Conservation (phyloP, 2,797 vertebrate species). For the Halcyon smyrnensis region DNA sequence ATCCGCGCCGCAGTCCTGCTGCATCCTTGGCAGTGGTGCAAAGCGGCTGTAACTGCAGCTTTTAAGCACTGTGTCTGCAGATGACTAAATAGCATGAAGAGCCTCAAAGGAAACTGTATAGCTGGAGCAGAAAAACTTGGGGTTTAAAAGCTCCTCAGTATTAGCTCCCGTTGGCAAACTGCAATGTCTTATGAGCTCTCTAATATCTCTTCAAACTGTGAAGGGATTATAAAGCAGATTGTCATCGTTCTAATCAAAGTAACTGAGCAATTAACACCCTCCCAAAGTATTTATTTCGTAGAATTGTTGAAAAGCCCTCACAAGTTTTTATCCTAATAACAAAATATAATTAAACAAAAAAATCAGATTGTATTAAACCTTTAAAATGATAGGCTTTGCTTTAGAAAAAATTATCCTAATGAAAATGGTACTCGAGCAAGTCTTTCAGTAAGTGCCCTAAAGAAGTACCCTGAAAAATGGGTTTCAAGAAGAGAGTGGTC, state of each 20-base stretch:
- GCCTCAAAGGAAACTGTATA: not conserved
- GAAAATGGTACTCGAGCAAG: not conserved
- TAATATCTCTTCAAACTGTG: conserved; percentile 41
- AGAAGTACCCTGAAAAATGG: not conserved
- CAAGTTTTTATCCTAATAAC: not conserved
- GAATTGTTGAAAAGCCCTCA: not conserved
- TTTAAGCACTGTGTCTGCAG: not conserved
- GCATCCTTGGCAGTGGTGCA: conserved; percentile 32
- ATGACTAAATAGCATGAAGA: not conserved
- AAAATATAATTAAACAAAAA: not conserved
- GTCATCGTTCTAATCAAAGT: conserved; percentile 63
- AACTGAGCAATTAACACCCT: conserved; percentile 42
- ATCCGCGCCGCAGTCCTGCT: not conserved
- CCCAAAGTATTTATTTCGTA: not conserved
- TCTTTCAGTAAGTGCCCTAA: not conserved
- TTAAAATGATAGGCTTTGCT: not conserved
- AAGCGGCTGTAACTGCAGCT: not conserved
- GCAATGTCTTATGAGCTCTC: conserved; percentile 49
- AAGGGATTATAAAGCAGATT: conserved; percentile 42
- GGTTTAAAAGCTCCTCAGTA: conserved; percentile 38
- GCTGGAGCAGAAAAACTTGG: conserved; percentile 13
- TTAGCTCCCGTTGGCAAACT: conserved; percentile 58
- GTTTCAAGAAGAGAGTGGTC: not conserved
- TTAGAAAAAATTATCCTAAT: not conserved
- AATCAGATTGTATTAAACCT: not conserved